Evolutionary conservation across 2,888 invertebrate genomes (phyloP).

Genomic region (Hyppa rectilinea): DNA sequence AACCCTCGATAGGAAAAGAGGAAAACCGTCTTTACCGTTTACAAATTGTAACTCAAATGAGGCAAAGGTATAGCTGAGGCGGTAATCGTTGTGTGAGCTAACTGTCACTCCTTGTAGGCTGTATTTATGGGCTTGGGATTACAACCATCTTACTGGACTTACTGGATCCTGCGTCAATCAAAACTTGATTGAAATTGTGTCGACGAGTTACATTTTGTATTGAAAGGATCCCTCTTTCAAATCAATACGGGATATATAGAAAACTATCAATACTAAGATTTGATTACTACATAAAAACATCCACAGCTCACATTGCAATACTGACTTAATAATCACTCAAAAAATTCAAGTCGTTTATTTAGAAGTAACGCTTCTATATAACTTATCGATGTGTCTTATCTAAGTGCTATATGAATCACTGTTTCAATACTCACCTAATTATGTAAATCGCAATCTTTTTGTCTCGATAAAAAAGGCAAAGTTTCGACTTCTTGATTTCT

Average conservation of each 20-base stretch:
- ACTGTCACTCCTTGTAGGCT: slow-evolving; percentile 29
- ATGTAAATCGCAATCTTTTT: slow-evolving; percentile 33
- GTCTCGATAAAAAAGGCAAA: slow-evolving; percentile 31
- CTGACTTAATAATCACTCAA: neutral
- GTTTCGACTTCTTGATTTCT: slow-evolving; percentile 42
- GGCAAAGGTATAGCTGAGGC: slow-evolving; percentile 13
- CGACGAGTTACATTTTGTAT: neutral
- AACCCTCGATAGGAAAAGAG: slow-evolving; percentile 11
- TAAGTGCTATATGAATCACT: neutral
- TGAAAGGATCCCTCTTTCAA: neutral
- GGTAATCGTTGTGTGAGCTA: slow-evolving; percentile 22
- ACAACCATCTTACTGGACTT: neutral
- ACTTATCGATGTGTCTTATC: neutral
- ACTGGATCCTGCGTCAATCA: slow-evolving; percentile 23
- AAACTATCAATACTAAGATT: neutral
- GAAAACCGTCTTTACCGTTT: slow-evolving; percentile 39
- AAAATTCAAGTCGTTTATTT: neutral
- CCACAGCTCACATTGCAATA: neutral
- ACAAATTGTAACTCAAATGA: slow-evolving; percentile 47
- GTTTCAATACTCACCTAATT: slow-evolving; percentile 3
- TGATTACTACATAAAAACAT: neutral
- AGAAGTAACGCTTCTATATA: neutral
- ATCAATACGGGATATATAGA: no score
- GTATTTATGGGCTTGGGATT: slow-evolving; percentile 34
- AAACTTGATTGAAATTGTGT: slow-evolving; percentile 21